Conservation (phyloP, 2,797 vertebrate species). For the Iguana delicatissima region DNA sequence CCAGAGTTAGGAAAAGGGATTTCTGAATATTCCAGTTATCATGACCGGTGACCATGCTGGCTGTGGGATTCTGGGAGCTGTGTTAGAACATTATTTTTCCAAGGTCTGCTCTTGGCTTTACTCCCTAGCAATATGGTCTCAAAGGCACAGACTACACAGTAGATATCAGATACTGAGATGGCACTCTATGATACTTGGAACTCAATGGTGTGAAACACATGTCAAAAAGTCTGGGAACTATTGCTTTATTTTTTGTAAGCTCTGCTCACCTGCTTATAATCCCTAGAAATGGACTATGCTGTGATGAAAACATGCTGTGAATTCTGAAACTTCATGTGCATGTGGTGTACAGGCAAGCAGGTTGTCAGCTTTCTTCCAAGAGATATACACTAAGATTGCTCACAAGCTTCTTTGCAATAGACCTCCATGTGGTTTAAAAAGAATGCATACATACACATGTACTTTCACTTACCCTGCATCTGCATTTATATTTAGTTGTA, state of each 20-base stretch:
- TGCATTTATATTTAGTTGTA: slow-evolving; percentile 39
- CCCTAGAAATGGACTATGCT: slow-evolving; percentile 58
- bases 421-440: neutral
- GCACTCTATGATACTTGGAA: neutral
- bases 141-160: neutral
- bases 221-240: slow-evolving; percentile 1
- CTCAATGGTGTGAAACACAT: neutral
- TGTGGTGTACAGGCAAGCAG: slow-evolving; percentile 52
- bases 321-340: slow-evolving; percentile 54
- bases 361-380: slow-evolving; percentile 45
- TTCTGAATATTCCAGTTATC: no score
- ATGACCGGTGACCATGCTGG: no score
- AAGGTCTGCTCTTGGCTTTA: neutral
- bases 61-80: no score
- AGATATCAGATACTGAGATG: neutral
- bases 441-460: neutral
- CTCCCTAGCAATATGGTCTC: neutral
- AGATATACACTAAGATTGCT: neutral
- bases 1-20: no score
- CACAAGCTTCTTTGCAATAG: neutral
- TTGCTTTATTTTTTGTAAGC: slow-evolving; percentile 13
- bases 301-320: slow-evolving; percentile 37
- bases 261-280: slow-evolving; percentile 49
- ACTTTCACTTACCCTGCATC: slow-evolving; percentile 54
- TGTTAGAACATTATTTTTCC: no score